Conservation (phyloP, 2,113 vertebrate genomes). For the Aspidoscelis tigris region DNA sequence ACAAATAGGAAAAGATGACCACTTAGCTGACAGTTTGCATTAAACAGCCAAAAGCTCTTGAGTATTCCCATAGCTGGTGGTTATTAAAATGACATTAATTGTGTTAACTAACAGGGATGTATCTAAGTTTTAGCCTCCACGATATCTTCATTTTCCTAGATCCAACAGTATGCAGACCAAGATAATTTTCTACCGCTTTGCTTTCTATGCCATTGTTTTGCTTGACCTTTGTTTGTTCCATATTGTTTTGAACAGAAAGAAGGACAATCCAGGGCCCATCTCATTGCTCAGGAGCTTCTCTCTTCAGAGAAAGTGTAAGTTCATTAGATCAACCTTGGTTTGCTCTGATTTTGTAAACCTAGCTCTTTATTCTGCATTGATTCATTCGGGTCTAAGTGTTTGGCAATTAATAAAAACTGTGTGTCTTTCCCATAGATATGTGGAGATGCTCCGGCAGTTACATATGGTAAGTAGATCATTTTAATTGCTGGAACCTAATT, state of each 20-base stretch:
- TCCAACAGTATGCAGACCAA: constrained; percentile 9
- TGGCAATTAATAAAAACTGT: constrained; percentile 56
- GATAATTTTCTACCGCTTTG: constrained; percentile 14
- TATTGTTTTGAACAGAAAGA: constrained; percentile 83
- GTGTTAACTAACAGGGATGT: background rate
- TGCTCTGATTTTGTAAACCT: constrained; percentile 31
- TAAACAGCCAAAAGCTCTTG: background rate
- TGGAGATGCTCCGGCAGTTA: constrained; percentile 85
- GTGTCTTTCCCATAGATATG: constrained; percentile 81
- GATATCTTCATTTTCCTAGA: background rate
- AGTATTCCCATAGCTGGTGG: background rate
- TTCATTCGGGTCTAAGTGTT: constrained; percentile 36
- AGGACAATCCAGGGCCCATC: constrained; percentile 84
- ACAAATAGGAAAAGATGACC: background rate
- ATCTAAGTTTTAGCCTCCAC: background rate
- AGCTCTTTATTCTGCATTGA: background rate
- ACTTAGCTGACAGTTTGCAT: background rate
- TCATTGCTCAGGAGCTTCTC: constrained; percentile 86
- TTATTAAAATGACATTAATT: background rate
- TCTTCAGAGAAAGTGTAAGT: constrained; percentile 92
- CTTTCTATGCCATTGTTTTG: constrained; percentile 11
- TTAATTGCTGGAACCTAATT: constrained; percentile 52
- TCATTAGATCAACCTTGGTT: constrained; percentile 16
- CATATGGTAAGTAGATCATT: constrained; percentile 78
- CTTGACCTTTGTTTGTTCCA: constrained; percentile 4